Percentiles rank a stretch among this genome's conserved stretches.
Evolutionary conservation across 2,888 invertebrate genomes (phyloP).

Genomic region (Agrochola circellaris): DNA sequence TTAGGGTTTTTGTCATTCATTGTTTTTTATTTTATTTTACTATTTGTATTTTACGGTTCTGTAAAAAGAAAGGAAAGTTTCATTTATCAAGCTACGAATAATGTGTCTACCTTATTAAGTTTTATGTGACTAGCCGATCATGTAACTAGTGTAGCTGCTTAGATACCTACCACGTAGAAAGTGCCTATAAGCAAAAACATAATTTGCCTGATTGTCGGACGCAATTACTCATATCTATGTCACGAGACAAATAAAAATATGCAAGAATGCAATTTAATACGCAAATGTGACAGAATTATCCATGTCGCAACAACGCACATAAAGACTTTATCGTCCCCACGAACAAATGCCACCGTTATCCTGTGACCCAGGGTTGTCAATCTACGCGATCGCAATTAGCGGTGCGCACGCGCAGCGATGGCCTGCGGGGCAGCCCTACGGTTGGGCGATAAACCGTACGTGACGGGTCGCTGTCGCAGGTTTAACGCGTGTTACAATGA

Average conservation of each 20-base stretch:
- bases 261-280: constrained; percentile 49
- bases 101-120: background rate
- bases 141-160: background rate
- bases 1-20: background rate
- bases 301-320: constrained; percentile 44
- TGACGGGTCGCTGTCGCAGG: constrained; percentile 69
- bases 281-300: constrained; percentile 51
- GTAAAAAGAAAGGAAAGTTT: background rate
- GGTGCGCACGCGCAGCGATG: constrained; percentile 74
- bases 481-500: constrained; percentile 60
- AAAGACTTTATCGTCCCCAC: constrained; percentile 56
- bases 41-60: background rate
- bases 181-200: constrained; percentile 25
- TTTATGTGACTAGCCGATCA: background rate
- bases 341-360: constrained; percentile 77
- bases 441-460: constrained; percentile 72
- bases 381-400: constrained; percentile 78
- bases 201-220: constrained; percentile 29
- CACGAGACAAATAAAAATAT: constrained; percentile 54
- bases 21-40: background rate
- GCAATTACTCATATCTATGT: constrained; percentile 57
- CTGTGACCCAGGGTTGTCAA: constrained; percentile 74
- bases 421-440: constrained; percentile 65
- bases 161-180: constrained; percentile 34
- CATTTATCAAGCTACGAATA: background rate